Evolutionary conservation across 2,113 vertebrate species (phyloP).

Genomic region (Patagioenas fasciata): DNA sequence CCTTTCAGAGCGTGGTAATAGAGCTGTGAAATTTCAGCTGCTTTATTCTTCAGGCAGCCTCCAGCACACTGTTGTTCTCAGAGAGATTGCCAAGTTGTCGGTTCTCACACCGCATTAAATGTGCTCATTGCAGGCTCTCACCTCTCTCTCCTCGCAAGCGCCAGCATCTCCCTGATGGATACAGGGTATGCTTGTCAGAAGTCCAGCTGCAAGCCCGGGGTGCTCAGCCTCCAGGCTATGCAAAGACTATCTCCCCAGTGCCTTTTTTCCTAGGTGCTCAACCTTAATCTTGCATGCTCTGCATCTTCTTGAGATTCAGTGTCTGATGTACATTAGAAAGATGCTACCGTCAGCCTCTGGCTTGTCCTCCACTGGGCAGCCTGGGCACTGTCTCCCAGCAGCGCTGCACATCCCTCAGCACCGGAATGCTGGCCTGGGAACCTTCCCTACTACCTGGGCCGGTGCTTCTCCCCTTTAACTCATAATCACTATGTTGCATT

Average conservation of each 20-base stretch:
- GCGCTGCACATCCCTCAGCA: not conserved
- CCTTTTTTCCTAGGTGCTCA: not conserved
- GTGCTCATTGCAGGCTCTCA: not conserved
- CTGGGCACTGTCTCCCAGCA: not conserved
- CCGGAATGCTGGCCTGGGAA: not conserved
- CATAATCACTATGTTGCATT: not conserved
- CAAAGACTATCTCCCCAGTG: not conserved
- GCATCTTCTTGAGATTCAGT: not conserved
- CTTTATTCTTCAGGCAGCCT: not conserved
- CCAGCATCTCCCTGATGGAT: not conserved
- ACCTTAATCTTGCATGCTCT: not conserved
- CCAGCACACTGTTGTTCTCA: not conserved
- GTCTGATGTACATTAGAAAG: not conserved
- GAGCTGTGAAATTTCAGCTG: conserved; percentile 33
- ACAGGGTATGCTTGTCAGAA: not conserved
- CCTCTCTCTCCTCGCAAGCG: not conserved
- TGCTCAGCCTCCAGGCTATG: not conserved
- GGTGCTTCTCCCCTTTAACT: not conserved
- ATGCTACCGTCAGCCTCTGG: not conserved
- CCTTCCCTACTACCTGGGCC: not conserved
- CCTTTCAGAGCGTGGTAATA: conserved; percentile 11
- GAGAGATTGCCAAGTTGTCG: not conserved
- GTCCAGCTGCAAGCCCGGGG: not conserved
- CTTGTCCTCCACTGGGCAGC: accelerated
- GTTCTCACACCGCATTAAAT: not conserved